Evolutionary conservation across 2,797 vertebrate species (phyloP).

Genomic region (Rhincodon typus): DNA sequence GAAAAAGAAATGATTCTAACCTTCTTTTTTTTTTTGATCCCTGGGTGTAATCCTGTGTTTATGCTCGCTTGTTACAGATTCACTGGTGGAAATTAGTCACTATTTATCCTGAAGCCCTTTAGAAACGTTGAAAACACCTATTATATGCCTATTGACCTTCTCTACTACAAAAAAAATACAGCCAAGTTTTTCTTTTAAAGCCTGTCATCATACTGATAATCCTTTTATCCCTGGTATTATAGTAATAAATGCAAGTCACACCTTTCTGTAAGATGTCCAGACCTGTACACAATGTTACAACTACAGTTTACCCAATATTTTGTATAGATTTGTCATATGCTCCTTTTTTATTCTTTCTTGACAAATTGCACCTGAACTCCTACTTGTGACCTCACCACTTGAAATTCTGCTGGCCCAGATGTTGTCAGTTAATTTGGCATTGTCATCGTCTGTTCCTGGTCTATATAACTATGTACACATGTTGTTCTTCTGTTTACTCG

Average conservation of each 20-base stretch:
- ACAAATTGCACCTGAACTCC: neutral
- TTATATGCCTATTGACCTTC: neutral
- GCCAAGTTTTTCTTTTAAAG: neutral
- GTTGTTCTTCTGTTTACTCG: neutral
- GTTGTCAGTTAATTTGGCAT: neutral
- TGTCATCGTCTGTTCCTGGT: neutral
- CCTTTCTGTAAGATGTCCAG: neutral
- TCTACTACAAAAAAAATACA: neutral
- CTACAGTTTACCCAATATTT: neutral
- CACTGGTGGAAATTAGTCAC: constrained; percentile 3
- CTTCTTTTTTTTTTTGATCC: neutral
- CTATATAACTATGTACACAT: neutral
- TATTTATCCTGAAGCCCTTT: neutral
- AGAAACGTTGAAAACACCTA: neutral
- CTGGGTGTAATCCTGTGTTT: neutral
- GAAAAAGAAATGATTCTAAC: neutral
- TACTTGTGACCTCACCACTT: neutral
- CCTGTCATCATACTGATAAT: neutral
- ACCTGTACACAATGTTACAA: neutral
- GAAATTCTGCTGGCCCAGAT: neutral
- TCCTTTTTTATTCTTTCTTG: neutral
- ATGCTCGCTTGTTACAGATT: neutral
- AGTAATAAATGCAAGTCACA: neutral
- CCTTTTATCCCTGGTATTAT: neutral
- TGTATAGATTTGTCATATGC: neutral